phyloP scores from a whole-genome alignment of 2,888 invertebrate species.

The Trichogramma evanescens region DNA sequence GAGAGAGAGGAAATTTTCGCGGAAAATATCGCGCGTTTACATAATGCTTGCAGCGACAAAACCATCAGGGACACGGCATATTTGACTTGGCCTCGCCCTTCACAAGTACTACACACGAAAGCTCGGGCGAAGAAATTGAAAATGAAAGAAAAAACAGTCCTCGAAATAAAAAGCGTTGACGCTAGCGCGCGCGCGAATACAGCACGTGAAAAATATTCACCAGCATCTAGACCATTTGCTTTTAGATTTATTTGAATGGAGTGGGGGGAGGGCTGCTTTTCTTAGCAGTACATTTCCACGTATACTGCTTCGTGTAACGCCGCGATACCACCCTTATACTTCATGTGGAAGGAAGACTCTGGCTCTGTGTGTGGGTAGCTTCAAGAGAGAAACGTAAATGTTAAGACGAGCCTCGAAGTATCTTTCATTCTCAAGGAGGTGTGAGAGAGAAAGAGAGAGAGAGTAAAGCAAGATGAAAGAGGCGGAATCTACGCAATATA shows the following conservation, averaged over 20 bases:
- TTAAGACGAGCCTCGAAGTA: conserved; percentile 3
- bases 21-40: too few species aligned
- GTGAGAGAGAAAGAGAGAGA: conserved; percentile 6
- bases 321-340: neutral
- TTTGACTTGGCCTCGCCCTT: too few species aligned
- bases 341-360: conserved; percentile 3
- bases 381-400: neutral
- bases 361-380: conserved; percentile 2
- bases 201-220: neutral
- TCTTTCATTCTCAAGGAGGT: too few species aligned
- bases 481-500: too few species aligned
- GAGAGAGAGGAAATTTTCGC: too few species aligned
- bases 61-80: too few species aligned
- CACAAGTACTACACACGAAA: neutral
- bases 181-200: neutral
- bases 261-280: too few species aligned
- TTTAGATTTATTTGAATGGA: neutral
- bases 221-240: conserved; percentile 2
- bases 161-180: neutral
- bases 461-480: neutral
- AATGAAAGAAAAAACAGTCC: neutral
- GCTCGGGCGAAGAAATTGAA: neutral
- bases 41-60: too few species aligned
- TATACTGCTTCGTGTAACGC: neutral
- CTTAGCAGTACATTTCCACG: too few species aligned